Percentiles rank a stretch among this genome's conserved stretches.
These are phyloP conservation scores for Okamejei kenojei DNA, from an alignment of 2,797 vertebrate genomes.

Conservation along the genomic window DNA sequence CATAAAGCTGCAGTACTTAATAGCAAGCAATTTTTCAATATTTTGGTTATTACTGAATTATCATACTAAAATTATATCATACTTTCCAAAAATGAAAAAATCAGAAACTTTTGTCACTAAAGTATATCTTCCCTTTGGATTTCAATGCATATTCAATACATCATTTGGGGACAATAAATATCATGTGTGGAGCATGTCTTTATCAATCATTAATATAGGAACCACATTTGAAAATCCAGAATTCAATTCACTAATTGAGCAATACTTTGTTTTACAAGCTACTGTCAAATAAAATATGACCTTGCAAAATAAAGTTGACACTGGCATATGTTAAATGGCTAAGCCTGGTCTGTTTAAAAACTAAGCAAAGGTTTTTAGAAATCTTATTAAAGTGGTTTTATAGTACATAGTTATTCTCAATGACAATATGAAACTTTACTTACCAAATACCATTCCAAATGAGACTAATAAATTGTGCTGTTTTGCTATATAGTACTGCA, in stretches of 20 bases:
- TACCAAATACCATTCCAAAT: slow-evolving; percentile 26
- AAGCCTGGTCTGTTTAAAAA: not conserved
- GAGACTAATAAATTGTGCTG: slow-evolving; percentile 10
- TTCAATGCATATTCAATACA: not conserved
- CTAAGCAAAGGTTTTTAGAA: not conserved
- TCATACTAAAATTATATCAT: not conserved
- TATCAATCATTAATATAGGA: not conserved
- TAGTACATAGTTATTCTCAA: slow-evolving; percentile 20
- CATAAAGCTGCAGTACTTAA: slow-evolving; percentile 21
- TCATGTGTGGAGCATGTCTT: not conserved
- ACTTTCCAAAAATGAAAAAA: not conserved
- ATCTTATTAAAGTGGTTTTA: not conserved
- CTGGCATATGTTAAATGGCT: not conserved
- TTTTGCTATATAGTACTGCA: slow-evolving; percentile 27
- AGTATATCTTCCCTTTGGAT: not conserved
- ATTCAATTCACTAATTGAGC: not conserved
- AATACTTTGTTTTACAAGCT: not conserved
- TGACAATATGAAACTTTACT: slow-evolving; percentile 8
- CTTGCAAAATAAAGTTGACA: not conserved
- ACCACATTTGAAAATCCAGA: not conserved
- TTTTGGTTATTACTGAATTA: not conserved
- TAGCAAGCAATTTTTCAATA: not conserved
- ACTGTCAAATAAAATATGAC: not conserved
- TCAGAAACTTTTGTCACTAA: not conserved
- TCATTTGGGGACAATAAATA: not conserved